Evolutionary conservation across 2,888 invertebrate genomes (phyloP).

Genomic region (Sarcophaga variegata): DNA sequence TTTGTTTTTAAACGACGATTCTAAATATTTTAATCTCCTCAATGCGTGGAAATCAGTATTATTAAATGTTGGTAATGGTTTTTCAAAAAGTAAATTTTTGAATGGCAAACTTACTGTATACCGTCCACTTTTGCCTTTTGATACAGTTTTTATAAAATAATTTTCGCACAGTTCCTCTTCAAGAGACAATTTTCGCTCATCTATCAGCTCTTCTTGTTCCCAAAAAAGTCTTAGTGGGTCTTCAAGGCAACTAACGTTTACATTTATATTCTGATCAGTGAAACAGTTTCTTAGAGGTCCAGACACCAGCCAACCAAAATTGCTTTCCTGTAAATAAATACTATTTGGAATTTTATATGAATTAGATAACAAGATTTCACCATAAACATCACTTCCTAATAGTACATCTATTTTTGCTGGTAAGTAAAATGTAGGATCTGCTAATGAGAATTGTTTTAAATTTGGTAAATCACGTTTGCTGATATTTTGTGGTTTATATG

Average conservation of each 20-base stretch:
- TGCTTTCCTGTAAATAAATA: slow-evolving; percentile 48
- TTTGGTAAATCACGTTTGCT: slow-evolving; percentile 11
- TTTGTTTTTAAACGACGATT: slow-evolving; percentile 21
- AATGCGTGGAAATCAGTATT: slow-evolving; percentile 38
- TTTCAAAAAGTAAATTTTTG: slow-evolving; percentile 17
- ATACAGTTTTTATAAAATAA: slow-evolving; percentile 37
- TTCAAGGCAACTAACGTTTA: slow-evolving; percentile 35
- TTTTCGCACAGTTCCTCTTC: slow-evolving; percentile 40
- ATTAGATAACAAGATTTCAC: slow-evolving; percentile 30
- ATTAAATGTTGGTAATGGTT: background rate
- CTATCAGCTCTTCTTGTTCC: slow-evolving; percentile 38
- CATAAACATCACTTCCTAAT: slow-evolving; percentile 46
- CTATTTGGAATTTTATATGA: slow-evolving; percentile 34
- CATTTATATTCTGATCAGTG: background rate
- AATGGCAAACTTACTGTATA: slow-evolving; percentile 53
- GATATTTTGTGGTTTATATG: slow-evolving; percentile 24
- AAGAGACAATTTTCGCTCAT: slow-evolving; percentile 15
- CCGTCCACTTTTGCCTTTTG: slow-evolving; percentile 1
- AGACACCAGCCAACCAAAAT: slow-evolving; percentile 51
- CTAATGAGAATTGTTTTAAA: slow-evolving; percentile 25
- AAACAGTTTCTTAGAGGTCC: slow-evolving; percentile 1
- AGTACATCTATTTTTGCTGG: slow-evolving; percentile 43
- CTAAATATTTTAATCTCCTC: slow-evolving; percentile 40
- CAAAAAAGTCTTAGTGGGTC: slow-evolving; percentile 27
- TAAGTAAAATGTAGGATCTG: slow-evolving; percentile 31